Percentiles rank a stretch among this genome's conserved stretches.
Conservation (phyloP, 2,797 vertebrate genomes). For the Hippopotamyrus pictus region DNA sequence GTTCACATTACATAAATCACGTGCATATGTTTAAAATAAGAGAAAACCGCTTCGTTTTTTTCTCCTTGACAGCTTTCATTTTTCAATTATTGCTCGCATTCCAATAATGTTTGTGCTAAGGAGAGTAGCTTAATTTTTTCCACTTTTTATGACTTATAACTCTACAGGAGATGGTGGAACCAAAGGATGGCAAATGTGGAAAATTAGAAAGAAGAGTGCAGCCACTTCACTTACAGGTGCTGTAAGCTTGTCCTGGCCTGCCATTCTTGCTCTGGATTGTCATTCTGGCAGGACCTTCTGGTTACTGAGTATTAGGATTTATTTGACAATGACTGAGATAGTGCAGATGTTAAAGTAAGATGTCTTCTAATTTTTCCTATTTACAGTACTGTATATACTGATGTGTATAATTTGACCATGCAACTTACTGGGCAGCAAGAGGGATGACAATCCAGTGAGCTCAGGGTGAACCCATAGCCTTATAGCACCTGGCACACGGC, state of each 20-base stretch:
- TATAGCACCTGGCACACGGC: neutral
- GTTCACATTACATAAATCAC: neutral
- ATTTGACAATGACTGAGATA: neutral
- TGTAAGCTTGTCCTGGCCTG: neutral
- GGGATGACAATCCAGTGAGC: neutral
- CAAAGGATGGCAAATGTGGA: neutral
- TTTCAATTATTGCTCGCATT: neutral
- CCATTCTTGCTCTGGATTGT: neutral
- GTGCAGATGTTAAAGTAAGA: neutral
- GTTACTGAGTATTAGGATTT: neutral
- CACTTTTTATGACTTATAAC: neutral
- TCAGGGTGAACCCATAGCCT: neutral
- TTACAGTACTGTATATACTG: too few species aligned
- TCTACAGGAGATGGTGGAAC: neutral
- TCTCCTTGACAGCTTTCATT: neutral
- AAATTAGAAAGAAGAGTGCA: neutral
- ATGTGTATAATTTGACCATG: neutral
- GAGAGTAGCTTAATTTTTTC: neutral
- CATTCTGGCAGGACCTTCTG: neutral
- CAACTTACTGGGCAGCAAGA: neutral
- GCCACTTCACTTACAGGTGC: neutral
- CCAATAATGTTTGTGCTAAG: neutral
- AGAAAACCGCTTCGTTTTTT: neutral
- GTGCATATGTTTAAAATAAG: neutral
- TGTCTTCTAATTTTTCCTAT: neutral